These are phyloP conservation scores for Laticauda colubrina DNA, from an alignment of 2,113 vertebrate species.

Conservation along the genomic window DNA sequence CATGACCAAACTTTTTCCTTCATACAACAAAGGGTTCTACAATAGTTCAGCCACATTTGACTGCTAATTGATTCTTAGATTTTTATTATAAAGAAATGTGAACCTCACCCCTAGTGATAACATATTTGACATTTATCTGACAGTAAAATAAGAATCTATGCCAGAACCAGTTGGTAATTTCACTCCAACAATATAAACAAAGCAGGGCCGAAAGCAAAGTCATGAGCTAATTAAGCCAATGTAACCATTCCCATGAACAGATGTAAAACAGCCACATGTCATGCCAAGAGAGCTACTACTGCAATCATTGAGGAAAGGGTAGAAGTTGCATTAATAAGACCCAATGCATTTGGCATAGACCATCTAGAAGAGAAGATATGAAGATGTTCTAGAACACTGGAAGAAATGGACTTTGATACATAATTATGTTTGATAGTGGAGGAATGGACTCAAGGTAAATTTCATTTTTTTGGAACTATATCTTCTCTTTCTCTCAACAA, in stretches of 20 bases:
- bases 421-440: neutral
- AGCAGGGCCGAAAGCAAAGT: neutral
- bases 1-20: slow-evolving; percentile 11
- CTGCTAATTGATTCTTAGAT: neutral
- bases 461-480: neutral
- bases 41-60: neutral
- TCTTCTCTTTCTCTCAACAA: neutral
- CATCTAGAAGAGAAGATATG: neutral
- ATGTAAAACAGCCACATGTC: neutral
- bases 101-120: neutral
- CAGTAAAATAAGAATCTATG: neutral
- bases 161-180: neutral
- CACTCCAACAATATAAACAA: neutral
- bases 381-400: neutral
- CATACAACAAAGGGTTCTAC: slow-evolving; percentile 6
- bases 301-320: neutral
- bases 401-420: neutral
- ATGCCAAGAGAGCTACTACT: neutral
- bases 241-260: neutral
- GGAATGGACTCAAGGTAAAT: neutral
- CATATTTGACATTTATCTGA: slow-evolving; percentile 7
- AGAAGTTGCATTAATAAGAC: neutral
- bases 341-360: neutral
- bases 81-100: neutral
- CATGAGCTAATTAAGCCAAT: neutral